Evolutionary conservation across 2,113 vertebrate species (phyloP).

Genomic region (Cyanocitta stelleri): DNA sequence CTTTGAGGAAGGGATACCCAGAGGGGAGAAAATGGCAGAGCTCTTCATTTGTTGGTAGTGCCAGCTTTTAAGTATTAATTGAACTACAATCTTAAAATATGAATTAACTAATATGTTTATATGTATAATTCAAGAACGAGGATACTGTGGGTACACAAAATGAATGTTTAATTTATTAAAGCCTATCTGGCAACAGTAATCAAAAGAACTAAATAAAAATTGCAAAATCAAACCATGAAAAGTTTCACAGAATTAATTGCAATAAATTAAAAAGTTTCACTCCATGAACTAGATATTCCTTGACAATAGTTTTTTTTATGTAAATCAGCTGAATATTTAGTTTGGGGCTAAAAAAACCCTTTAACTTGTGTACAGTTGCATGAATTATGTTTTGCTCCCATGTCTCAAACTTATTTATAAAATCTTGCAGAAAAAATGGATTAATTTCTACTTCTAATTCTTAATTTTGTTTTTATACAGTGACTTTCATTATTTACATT

Average conservation of each 20-base stretch:
- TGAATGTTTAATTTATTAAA: conserved; percentile 39
- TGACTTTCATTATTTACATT: background rate
- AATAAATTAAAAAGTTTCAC: background rate
- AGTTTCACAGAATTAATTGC: background rate
- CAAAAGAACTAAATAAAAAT: conserved; percentile 8
- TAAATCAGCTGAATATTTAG: background rate
- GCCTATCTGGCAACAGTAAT: background rate
- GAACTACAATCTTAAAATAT: conserved; percentile 11
- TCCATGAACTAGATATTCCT: background rate
- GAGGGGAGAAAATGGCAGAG: background rate
- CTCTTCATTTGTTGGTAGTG: background rate
- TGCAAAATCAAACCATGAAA: background rate
- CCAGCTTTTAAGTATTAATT: conserved; percentile 24
- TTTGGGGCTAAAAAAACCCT: background rate
- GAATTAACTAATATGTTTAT: conserved; percentile 13
- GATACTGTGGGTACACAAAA: background rate
- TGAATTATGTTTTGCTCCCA: background rate
- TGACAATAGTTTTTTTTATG: background rate
- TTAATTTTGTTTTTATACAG: background rate
- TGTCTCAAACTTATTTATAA: background rate
- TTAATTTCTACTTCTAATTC: background rate
- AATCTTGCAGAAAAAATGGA: background rate
- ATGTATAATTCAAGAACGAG: conserved; percentile 30
- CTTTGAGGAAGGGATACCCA: background rate
- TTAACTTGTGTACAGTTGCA: background rate